Conservation (phyloP, 2,113 vertebrate species). For the Hydrochoerus hydrochaeris region DNA sequence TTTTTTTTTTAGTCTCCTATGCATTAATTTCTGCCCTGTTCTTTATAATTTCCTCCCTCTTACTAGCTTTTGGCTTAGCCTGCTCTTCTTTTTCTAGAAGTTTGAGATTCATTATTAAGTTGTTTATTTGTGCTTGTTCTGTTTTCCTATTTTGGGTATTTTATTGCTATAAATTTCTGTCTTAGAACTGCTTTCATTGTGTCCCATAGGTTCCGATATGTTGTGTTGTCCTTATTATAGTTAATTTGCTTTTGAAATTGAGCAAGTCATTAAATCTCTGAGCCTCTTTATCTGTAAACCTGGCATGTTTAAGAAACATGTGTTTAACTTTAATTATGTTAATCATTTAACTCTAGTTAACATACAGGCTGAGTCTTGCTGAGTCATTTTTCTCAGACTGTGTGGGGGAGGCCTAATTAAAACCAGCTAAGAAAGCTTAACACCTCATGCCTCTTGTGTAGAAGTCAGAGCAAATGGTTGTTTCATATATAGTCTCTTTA, state of each 20-base stretch:
- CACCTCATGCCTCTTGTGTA: constrained; percentile 6
- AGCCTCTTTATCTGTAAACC: constrained; percentile 62
- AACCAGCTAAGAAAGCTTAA: constrained; percentile 50
- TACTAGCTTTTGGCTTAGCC: too few relatives aligned
- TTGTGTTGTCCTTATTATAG: too few relatives aligned
- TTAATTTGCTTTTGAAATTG: constrained; percentile 57
- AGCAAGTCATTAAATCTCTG: constrained; percentile 57
- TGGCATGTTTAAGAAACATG: constrained; percentile 57
- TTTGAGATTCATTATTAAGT: too few relatives aligned
- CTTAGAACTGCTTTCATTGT: too few relatives aligned
- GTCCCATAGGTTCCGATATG: too few relatives aligned
- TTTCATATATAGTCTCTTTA: constrained; percentile 46
- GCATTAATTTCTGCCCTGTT: too few relatives aligned
- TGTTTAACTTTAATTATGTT: constrained; percentile 74
- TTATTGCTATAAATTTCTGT: too few relatives aligned
- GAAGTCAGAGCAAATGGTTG: constrained; percentile 26
- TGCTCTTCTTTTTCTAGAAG: too few relatives aligned
- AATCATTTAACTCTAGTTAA: constrained; percentile 70
- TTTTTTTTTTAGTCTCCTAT: too few relatives aligned
- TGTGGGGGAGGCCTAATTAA: constrained; percentile 68
- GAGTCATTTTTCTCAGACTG: constrained; percentile 76
- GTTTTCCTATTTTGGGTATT: too few relatives aligned
- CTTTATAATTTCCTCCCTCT: too few relatives aligned
- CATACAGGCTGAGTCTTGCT: constrained; percentile 66
- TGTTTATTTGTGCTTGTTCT: too few relatives aligned